These are phyloP conservation scores for Eupithecia vulgata DNA, from an alignment of 2,888 invertebrate genomes.

Conservation along the genomic window DNA sequence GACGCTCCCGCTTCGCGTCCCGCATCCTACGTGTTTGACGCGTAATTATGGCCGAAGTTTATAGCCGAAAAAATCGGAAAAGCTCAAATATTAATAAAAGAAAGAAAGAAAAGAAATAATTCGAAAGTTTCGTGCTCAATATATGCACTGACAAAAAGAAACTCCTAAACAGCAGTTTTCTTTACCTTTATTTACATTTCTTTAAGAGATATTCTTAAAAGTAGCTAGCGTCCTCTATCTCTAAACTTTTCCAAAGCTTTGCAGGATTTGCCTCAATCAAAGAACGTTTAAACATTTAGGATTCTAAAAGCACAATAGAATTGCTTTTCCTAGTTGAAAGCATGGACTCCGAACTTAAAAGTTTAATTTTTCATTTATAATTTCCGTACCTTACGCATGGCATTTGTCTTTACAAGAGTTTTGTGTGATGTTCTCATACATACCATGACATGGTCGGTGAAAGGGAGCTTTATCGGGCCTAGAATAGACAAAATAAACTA, in stretches of 20 bases:
- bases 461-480: slow-evolving; percentile 53
- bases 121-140: too few species aligned
- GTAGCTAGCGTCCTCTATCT: not conserved
- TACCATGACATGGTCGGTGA: slow-evolving; percentile 61
- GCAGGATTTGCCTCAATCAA: slow-evolving; percentile 35
- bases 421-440: slow-evolving; percentile 46
- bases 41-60: too few species aligned
- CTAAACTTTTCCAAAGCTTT: not conserved
- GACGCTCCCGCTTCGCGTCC: too few species aligned
- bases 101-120: too few species aligned
- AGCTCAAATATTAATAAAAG: too few species aligned
- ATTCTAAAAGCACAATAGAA: slow-evolving; percentile 37
- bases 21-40: too few species aligned
- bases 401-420: slow-evolving; percentile 37
- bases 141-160: not conserved
- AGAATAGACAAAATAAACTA: slow-evolving; percentile 9
- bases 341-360: slow-evolving; percentile 37
- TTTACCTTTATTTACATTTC: too few species aligned
- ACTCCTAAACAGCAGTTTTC: not conserved
- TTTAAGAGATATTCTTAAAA: not conserved
- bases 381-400: slow-evolving; percentile 48
- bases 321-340: slow-evolving; percentile 40
- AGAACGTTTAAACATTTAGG: slow-evolving; percentile 24
- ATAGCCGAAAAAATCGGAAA: too few species aligned
- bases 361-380: slow-evolving; percentile 28